Base-by-base conservation (phyloP, 2,888 invertebrate species). In the Troides oblongomaculatus region DNA sequence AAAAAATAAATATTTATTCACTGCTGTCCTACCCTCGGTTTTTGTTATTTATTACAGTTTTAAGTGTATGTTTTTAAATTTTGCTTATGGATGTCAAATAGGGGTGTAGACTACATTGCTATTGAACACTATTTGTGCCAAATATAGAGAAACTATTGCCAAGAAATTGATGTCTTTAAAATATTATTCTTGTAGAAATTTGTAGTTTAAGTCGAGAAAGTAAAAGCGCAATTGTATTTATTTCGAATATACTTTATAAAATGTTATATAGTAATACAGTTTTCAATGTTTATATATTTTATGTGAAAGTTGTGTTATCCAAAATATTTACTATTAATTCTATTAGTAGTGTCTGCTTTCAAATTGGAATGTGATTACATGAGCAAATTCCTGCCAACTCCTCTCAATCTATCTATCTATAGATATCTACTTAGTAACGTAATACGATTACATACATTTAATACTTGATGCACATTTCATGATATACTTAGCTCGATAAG, bases 401-500 rank as follows among this genome's bases (percentile, higher is more conserved):
- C 82, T 84, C 84, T 72, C 74, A 73, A 73, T 75, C 72, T 75
- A 73, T 68, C 61, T 76, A 74, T 76, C 71, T 81, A 79, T 77
- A 78, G 77, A 53, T 18, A 77, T 79, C 76, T 83, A 85, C 81
- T 82, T 85, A 59, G 80, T 84, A 86, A 89, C 87, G 89, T 91
- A 91, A 90, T 90, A 81, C 81, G 81, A 92, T 91, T 90, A 90
- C 89, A 90, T 87, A 82, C 75, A 81, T 81, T 70, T 81, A 84
- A 75, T 77, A 80, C 81, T 88, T 87, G 82, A 87, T 90, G 92
- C 92, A 92, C 92, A 88, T 89, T 91, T 92, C 90, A 87, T 89
- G 90, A 86, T 83, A 86, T 81, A 88, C 86, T 86, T 92, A 92
- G 91, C 90, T 91, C 90, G 90, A 88, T 92, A 92, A 91, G 90